Percentiles rank a stretch among this genome's conserved stretches.
phyloP scores from a whole-genome alignment of 2,113 vertebrate genomes.

The Heterotis niloticus region DNA sequence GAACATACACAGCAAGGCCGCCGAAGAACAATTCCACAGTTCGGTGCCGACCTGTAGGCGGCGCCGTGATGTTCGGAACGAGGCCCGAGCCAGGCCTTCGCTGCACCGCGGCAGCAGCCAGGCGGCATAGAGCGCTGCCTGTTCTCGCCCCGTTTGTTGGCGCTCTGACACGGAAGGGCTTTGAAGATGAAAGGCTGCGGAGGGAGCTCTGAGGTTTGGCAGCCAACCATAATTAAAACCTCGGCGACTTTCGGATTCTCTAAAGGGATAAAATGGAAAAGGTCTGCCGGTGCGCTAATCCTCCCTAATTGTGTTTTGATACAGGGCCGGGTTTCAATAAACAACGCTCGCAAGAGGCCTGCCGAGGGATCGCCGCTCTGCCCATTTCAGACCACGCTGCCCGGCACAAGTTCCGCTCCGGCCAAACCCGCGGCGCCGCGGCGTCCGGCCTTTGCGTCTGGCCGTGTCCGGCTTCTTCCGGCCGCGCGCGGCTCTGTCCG shows the following conservation, averaged over 20 bases:
- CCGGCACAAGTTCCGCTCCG: neutral
- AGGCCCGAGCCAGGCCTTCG: neutral
- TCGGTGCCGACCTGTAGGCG: neutral
- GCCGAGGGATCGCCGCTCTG: constrained; percentile 3
- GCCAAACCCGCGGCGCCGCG: too few species aligned
- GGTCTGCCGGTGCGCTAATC: constrained; percentile 52
- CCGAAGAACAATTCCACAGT: neutral
- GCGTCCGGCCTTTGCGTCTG: too few species aligned
- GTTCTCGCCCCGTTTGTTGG: constrained; percentile 35
- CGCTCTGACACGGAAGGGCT: constrained; percentile 46
- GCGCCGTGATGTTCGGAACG: too few species aligned
- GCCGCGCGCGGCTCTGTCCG: too few species aligned
- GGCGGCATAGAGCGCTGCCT: constrained; percentile 34
- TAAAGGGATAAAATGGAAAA: constrained; percentile 59
- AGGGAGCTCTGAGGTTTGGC: constrained; percentile 43
- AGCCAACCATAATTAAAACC: constrained; percentile 62
- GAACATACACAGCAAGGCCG: neutral
- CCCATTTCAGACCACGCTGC: neutral
- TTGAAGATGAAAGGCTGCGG: constrained; percentile 60
- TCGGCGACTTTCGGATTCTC: constrained; percentile 43
- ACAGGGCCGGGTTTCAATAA: constrained; percentile 46
- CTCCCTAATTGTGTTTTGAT: constrained; percentile 57
- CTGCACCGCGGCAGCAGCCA: constrained; percentile 13
- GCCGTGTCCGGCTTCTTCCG: too few species aligned
- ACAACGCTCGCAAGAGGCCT: constrained; percentile 32